Percentiles rank a stretch among this genome's conserved stretches.
These are phyloP conservation scores for Protodeltote pygarga DNA, from an alignment of 2,888 invertebrate genomes.

Conservation along the genomic window DNA sequence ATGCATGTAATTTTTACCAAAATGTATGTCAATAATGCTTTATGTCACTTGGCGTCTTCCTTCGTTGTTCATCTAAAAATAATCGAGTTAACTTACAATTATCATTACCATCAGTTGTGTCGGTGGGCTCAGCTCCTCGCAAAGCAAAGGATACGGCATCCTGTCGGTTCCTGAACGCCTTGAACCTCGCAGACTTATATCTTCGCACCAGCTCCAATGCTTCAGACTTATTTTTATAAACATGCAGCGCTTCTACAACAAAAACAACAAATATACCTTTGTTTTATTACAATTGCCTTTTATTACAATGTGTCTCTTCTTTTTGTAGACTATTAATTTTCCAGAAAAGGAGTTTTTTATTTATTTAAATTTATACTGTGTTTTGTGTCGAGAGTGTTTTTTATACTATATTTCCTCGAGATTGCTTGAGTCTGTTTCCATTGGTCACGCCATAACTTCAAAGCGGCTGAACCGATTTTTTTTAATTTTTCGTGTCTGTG, in stretches of 20 bases:
- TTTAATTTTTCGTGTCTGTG: no score
- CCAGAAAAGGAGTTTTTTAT: no score
- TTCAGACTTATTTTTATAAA: conserved; percentile 90
- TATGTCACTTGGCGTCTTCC: not conserved
- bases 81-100: conserved; percentile 65
- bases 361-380: no score
- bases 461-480: no score
- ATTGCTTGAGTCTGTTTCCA: no score
- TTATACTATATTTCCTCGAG: no score
- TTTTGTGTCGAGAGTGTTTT: no score
- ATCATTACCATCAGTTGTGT: conserved; percentile 79
- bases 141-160: conserved; percentile 93
- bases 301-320: no score
- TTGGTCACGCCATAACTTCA: no score
- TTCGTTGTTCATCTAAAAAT: not conserved
- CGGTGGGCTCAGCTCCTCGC: conserved; percentile 88
- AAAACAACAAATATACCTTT: not conserved
- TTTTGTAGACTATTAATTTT: no score
- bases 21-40: not conserved
- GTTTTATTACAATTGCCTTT: no score
- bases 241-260: conserved; percentile 81
- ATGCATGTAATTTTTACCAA: conserved; percentile 2
- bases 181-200: conserved; percentile 93
- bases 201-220: conserved; percentile 92
- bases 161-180: conserved; percentile 90